Conservation (phyloP, 2,113 vertebrate genomes). For the Ctenodactylus gundi region DNA sequence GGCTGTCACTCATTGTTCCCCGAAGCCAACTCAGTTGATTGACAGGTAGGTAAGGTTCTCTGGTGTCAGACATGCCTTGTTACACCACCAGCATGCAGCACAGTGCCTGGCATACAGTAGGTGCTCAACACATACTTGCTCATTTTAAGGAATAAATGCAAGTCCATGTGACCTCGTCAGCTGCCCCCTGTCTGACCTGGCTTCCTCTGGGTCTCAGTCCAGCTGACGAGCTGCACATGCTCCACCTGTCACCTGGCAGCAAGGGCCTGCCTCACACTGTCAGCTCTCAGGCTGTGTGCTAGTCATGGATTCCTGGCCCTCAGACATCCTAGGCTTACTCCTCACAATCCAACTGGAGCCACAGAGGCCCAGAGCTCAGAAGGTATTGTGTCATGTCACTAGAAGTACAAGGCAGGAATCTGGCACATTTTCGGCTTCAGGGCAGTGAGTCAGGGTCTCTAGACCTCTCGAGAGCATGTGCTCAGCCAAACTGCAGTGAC, state of each 20-base stretch:
- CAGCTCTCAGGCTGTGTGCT: neutral
- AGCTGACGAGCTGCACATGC: neutral
- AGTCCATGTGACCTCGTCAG: neutral
- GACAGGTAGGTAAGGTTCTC: neutral
- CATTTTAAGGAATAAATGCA: neutral
- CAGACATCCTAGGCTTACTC: neutral
- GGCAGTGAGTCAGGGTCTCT: neutral
- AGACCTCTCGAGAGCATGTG: neutral
- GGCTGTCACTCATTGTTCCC: neutral
- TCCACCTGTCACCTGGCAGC: neutral
- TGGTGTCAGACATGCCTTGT: neutral
- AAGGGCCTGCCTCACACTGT: neutral
- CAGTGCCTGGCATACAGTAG: neutral
- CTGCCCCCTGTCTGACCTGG: rapidly evolving
- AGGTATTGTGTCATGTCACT: neutral
- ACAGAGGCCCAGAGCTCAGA: neutral
- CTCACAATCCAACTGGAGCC: neutral
- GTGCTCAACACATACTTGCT: no score
- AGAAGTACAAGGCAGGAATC: neutral
- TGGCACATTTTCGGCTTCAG: neutral
- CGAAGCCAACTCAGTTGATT: neutral
- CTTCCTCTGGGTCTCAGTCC: neutral
- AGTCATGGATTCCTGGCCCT: neutral
- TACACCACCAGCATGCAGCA: neutral
- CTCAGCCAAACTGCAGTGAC: neutral